Evolutionary conservation across 2,797 vertebrate genomes (phyloP), one percentile per base, ranked within the genome.

Genomic region (Aldrovandia affinis): DNA sequence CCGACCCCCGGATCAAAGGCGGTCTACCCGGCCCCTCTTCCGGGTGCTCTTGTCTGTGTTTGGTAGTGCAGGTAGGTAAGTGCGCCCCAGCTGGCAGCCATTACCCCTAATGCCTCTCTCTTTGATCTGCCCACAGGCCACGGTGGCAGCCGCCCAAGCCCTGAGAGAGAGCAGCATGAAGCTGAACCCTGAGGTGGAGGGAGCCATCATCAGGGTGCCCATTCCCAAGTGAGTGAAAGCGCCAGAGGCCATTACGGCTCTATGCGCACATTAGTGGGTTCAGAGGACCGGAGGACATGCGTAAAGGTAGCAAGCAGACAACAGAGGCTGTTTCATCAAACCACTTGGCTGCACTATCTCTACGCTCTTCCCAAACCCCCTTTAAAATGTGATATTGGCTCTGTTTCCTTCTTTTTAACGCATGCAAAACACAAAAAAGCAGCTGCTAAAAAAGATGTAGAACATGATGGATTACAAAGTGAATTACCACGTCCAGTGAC

Each of bases 81-180:
- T 92, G 91, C 93, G 87, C 92, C 92, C 90, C 94, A 94, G 95
- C 92, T 96, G 96, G 95, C 88, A 96, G 91, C 95, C 94, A 96
- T 96, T 96, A 96, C 92, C 94, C 92, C 95, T 95, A 94, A 95
- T 96, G 93, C 96, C 92, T 55, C 70, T 73, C 33, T 42, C 90
- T 94, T 96, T 95, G 93, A 95, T 92, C 88, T 92, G 86, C 89
- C 96, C 92, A 90, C 95, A 99, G 98, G 97, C 96, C 92, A 97
- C 95, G 90, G 93, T 94, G 92, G 97, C 97, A 73, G 97, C 96
- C 92, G 91, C 89, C 85, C 96, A 92, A 87, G 97, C 98, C 87
- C 96, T 99, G 90, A 96, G 95, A 94, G 97, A 98, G 92, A 97
- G 97, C 89, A 96, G 96, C 93, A 98, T 99, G 98, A 98, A 98